Evolutionary conservation across 1,140 invertebrate genomes (phyloP), one percentile per base, ranked within the genome.

Genomic region (Saccostrea glomerata): DNA sequence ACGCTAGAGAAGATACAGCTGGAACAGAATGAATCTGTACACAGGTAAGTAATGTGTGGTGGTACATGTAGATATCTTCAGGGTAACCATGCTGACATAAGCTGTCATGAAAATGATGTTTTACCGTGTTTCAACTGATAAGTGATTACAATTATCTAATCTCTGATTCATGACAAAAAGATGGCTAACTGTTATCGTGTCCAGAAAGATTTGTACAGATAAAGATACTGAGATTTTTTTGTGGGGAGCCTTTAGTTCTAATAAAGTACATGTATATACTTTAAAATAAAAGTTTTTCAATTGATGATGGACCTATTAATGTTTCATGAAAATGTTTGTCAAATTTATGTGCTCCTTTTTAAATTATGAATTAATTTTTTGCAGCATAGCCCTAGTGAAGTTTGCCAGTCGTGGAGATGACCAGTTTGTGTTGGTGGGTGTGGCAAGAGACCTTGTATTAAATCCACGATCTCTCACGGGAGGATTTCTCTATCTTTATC

Each of bases 11-110:
- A 97, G 87, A 96, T 98, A 86, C 96, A 97, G 77, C 95, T 99
- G 3, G 98, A 98, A 89, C 99, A 99, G 95, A 99, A 99, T 96
- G 98, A 99, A 94, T 98, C 99, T 17, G 98, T 99, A 0, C 96
- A 98, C 93, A 98, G 98, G 96, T 97, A 96, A 5, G 82, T 54
- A 47, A 5, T 84, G 9, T 23, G 6, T 56, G 2, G 11, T 7
- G 13, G 11, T 9, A 36, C 9, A 17, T n/a, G n/a, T n/a, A n/a
- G n/a, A 56, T 2, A 77, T 12, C 58, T 9, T 77, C 12, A 77
- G 1, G 11, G 25, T 3, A 77, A 15, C 25, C 15, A 30, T 11
- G 25, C 30, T 9, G 4, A 36, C 11, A 25, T 30, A 30, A n/a
- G n/a, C 13, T 77, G 70, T 77, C 25, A 30, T 77, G 70, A 77